A percentile compares a stretch with the other conserved stretches of the same genome.
Evolutionary conservation across 2,888 invertebrate species (phyloP).

Genomic region (Onthophagus sagittarius): DNA sequence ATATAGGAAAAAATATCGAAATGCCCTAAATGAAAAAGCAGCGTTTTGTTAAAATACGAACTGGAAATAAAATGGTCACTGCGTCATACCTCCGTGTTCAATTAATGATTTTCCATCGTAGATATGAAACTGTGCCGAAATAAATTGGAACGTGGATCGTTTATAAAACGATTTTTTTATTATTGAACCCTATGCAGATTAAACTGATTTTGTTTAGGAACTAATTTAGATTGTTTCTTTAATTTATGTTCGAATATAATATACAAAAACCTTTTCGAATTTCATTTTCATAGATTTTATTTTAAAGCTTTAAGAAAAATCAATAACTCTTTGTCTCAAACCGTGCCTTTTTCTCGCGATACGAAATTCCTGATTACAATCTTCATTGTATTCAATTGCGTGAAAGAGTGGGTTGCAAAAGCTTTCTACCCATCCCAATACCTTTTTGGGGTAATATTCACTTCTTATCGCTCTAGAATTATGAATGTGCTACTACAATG

Average conservation of each 20-base stretch:
- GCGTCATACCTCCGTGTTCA: not conserved
- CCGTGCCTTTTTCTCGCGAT: no score
- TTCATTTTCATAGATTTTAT: no score
- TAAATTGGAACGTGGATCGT: not conserved
- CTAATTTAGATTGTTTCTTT: not conserved
- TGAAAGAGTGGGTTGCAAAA: no score
- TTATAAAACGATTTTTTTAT: not conserved
- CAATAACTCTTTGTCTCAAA: no score
- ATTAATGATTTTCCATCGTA: not conserved
- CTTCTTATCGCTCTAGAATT: no score
- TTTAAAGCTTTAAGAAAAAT: no score
- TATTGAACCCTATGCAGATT: not conserved
- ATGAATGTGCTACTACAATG: no score
- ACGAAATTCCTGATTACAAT: no score
- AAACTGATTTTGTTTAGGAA: not conserved
- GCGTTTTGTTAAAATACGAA: not conserved
- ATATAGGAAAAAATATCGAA: not conserved
- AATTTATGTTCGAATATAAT: not conserved
- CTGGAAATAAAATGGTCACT: not conserved
- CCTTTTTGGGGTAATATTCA: no score
- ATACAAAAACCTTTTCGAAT: not conserved
- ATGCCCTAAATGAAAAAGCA: no score
- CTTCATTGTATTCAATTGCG: no score
- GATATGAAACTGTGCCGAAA: not conserved
- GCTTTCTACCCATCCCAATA: no score